Evolutionary conservation across 2,113 vertebrate genomes (phyloP), one percentile per base, ranked within the genome.

Genomic region (Sylvia atricapilla): DNA sequence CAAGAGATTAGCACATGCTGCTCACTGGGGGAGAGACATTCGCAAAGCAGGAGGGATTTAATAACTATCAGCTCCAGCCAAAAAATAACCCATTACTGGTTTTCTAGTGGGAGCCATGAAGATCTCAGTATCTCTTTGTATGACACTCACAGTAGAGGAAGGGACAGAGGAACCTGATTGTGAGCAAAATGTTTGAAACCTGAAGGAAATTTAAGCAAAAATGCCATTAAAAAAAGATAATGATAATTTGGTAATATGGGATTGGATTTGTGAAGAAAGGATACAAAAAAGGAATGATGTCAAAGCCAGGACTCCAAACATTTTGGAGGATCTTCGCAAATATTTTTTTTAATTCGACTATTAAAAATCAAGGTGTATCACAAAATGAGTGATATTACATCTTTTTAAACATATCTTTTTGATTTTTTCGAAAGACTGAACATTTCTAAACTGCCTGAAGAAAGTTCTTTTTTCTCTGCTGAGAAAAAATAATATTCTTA

Each of bases 11-110:
- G 63, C 85, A 73, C 78, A 74, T 1, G 33, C 50, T 90, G 93
- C 87, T 97, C 91, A 90, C 84, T 86, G 90, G 43, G 83, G 85
- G 90, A 90, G 84, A 94, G 60, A 90, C 58, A 96, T 77, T 67
- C 0, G 4, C 88, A 68, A 37, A 75, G 80, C 88, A 72, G 79
- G 68, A 80, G 33, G 52, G 79, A 76, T 94, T 95, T 91, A 78
- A 67, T 56, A 94, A 64, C 58, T 67, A 6, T 25, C 59, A 64
- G 53, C 44, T 50, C 49, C 69, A 49, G 56, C 37, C 43, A 60
- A 75, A 87, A 89, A 64, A 30, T 41, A 84, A 59, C n/a, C 30
- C 25, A 4, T 47, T 67, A 21, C 24, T 22, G 35, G 13, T 78
- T 73, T 75, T 63, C 56, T n/a, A 27, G 11, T 20, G n/a, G 1